Evolutionary conservation across 1,140 invertebrate species (phyloP).

Genomic region (Euura lappo): DNA sequence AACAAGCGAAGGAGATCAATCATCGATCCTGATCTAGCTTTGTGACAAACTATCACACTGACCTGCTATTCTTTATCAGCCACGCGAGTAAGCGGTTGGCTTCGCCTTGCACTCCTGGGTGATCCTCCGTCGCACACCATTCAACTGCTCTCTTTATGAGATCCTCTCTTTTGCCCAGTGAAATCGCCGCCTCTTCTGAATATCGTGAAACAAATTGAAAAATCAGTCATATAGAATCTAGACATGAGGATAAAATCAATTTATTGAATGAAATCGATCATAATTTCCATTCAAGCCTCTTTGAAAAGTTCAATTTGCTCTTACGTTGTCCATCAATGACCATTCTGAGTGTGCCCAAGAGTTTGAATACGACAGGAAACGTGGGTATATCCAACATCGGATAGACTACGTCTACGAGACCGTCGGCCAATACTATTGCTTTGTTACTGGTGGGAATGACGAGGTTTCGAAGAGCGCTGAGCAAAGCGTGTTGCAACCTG

Average conservation of each 20-base stretch:
- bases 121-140: slow-evolving; percentile 81
- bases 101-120: slow-evolving; percentile 85
- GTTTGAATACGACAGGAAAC: slow-evolving; percentile 83
- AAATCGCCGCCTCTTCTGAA: slow-evolving; percentile 68
- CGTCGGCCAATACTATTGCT: slow-evolving; percentile 71
- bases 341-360: slow-evolving; percentile 86
- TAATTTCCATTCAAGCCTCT: slow-evolving; percentile 5
- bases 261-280: background rate
- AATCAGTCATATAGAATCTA: slow-evolving; percentile 29
- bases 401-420: slow-evolving; percentile 75
- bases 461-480: slow-evolving; percentile 83
- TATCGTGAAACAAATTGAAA: slow-evolving; percentile 27
- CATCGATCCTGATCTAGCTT: slow-evolving; percentile 24
- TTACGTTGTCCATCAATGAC: slow-evolving; percentile 80
- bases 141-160: slow-evolving; percentile 72
- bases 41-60: slow-evolving; percentile 53
- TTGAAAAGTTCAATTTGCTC: slow-evolving; percentile 16
- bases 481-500: slow-evolving; percentile 80
- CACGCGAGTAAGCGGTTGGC: slow-evolving; percentile 82
- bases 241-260: slow-evolving; percentile 28
- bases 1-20: slow-evolving; percentile 21
- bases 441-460: slow-evolving; percentile 84
- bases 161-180: slow-evolving; percentile 64
- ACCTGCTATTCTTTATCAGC: slow-evolving; percentile 77
- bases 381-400: slow-evolving; percentile 77